Evolutionary conservation across 1,140 invertebrate genomes (phyloP), one percentile per base, ranked within the genome.

Genomic region (Lerema accius): DNA sequence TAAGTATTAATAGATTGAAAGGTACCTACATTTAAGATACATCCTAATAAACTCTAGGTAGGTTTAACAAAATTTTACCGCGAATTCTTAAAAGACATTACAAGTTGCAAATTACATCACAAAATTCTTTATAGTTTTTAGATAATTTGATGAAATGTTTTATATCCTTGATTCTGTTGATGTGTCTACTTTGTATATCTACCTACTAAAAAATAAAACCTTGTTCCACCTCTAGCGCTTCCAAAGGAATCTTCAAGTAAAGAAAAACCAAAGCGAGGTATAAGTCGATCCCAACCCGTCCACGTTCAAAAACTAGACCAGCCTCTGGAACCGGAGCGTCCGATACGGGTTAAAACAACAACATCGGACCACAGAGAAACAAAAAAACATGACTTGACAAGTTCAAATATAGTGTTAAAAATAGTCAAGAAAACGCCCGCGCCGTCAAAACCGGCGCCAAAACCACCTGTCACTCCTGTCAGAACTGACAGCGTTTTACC

Each of bases 381-480:
- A 42, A 45, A 65, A 15, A 83, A 77, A 73, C 70, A 76, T 67
- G 84, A 87, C 28, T 42, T 79, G 13, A 77, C 75, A 51, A 71
- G 65, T 17, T 76, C 80, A 0, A 80, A 76, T 55, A 76, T 79
- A 6, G 80, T 88, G 0, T 63, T 88, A 10, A 84, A 86, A 73
- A 86, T 89, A 35, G 80, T 86, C 13, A 87, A 85, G 68, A 87
- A 84, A 56, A 67, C 73, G 13, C 71, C 78, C 11, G 76, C 76
- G 5, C 76, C 81, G 0, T 49, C 64, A 3, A 83, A 78, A 51
- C 70, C 80, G 11, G 42, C 63, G 35, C 66, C 73, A n/a, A 78
- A 73, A 61, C 48, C 68, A 10, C 58, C 74, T 26, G 71, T 61
- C 56, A 60, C 68, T 7, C 58, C 74, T 26, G 71, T 61, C 56